phyloP scores from a whole-genome alignment of 2,113 vertebrate genomes.

The Capreolus pygargus region DNA sequence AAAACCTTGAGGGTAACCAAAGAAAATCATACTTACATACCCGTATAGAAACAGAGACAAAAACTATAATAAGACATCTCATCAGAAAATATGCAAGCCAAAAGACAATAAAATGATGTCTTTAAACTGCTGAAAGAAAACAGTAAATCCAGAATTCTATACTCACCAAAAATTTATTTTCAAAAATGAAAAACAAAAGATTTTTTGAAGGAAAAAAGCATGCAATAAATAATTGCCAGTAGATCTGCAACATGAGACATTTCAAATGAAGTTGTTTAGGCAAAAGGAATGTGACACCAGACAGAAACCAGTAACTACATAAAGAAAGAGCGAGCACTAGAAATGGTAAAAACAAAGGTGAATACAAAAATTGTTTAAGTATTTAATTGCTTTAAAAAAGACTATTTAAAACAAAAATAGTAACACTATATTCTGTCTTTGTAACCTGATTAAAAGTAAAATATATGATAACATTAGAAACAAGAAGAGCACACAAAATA shows the following conservation, averaged over 20 bases:
- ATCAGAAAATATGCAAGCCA: neutral
- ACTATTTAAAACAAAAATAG: neutral
- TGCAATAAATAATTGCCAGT: neutral
- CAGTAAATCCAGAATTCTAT: neutral
- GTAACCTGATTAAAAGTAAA: neutral
- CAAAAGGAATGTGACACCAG: neutral
- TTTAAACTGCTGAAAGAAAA: conserved; percentile 1
- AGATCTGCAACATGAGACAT: neutral
- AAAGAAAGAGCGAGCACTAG: neutral
- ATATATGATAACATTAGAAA: neutral
- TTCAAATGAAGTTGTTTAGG: neutral
- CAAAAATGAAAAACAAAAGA: neutral
- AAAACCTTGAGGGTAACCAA: neutral
- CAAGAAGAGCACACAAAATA: neutral
- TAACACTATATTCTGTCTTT: neutral
- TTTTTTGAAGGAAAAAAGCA: neutral
- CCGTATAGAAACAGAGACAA: neutral
- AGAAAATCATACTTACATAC: neutral
- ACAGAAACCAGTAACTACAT: neutral
- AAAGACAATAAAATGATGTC: neutral
- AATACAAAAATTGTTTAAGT: neutral
- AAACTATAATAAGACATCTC: neutral
- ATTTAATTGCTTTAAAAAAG: conserved; percentile 39
- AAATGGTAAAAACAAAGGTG: neutral
- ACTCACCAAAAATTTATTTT: neutral